Conservation (phyloP, 2,113 vertebrate genomes). For the Alethe diademata region DNA sequence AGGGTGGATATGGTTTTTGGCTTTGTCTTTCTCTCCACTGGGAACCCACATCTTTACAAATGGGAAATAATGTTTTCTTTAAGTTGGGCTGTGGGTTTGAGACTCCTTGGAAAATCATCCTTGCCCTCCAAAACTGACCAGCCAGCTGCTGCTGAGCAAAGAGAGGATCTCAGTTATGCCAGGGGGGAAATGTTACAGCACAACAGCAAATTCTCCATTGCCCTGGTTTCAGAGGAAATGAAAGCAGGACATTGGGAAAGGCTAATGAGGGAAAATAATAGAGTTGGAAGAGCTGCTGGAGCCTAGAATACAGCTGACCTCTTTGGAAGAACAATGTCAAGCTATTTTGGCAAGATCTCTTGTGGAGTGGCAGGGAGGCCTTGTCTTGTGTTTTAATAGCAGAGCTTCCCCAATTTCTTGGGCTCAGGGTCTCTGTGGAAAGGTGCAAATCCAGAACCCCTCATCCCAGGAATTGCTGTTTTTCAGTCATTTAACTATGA, state of each 20-base stretch:
- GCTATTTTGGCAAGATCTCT: not conserved
- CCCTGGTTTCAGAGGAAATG: not conserved
- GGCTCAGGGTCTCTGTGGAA: not conserved
- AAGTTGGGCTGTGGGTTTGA: not conserved
- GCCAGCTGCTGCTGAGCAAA: not conserved
- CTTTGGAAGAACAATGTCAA: not conserved
- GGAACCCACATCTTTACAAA: not conserved
- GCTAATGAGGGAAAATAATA: constrained; percentile 26
- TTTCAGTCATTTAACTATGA: not conserved
- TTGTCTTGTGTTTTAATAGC: no score
- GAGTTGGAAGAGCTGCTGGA: not conserved
- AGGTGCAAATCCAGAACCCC: not conserved
- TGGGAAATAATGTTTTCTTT: not conserved
- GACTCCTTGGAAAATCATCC: not conserved
- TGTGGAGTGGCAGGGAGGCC: not conserved
- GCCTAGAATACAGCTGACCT: not conserved
- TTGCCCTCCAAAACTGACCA: not conserved
- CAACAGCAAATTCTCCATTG: not conserved
- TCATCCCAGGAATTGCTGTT: not conserved
- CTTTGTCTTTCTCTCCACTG: not conserved
- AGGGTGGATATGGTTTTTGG: not conserved
- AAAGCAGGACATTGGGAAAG: constrained; percentile 13
- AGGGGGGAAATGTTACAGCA: not conserved
- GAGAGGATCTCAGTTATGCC: not conserved
- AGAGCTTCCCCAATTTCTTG: not conserved